Base-by-base conservation (phyloP, 92 coral and sea anemone species). In the Heteractis magnifica region DNA sequence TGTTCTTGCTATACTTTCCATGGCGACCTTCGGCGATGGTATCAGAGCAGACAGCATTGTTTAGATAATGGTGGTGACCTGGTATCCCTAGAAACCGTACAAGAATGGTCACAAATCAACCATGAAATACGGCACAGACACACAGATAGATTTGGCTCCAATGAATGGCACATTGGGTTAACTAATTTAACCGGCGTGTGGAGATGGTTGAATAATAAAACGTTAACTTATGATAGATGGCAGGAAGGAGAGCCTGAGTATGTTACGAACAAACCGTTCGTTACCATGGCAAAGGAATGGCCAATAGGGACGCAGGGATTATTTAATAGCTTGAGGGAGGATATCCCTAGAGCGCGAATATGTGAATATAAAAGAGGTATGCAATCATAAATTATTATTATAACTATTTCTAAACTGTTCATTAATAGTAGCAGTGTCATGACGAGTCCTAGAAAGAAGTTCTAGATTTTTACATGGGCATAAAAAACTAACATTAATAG, bases 211-310 rank as follows among this genome's bases (percentile, higher is more conserved):
- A 82, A 62, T 72, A 72, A 82, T 60, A 52, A 18, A 5, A 4
- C 85, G 0, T 26, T 82, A 18, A 82, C 85, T 4, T 26, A 49
- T n/a, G 23, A 71, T 52, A 72, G 73, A 58, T 82, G 85, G 85
- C 85, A 82, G 79, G 62, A 14, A 7, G 71, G 78, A 2, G 85
- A 82, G 23, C 85, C 85, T 5, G 79, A 73, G 41, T 19, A 6
- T 20, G 71, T 71, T 21, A 20, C 72, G 0, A 10, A 71, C 15
- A 73, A 82, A 72, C 72, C 53, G 16, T 71, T 65, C 70, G 85
- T 82, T 34, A 73, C 72, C 56, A 82, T 82, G 79, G 85, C 85
- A 82, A 82, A 82, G 85, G 72, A 82, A 26, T 82, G 79, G 77
- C 85, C 85, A 51, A 72, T 51, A 55, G 85, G 85, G 21, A 51